Conservation (phyloP, 2,797 vertebrate genomes). For the Cryptoprocta ferox region DNA sequence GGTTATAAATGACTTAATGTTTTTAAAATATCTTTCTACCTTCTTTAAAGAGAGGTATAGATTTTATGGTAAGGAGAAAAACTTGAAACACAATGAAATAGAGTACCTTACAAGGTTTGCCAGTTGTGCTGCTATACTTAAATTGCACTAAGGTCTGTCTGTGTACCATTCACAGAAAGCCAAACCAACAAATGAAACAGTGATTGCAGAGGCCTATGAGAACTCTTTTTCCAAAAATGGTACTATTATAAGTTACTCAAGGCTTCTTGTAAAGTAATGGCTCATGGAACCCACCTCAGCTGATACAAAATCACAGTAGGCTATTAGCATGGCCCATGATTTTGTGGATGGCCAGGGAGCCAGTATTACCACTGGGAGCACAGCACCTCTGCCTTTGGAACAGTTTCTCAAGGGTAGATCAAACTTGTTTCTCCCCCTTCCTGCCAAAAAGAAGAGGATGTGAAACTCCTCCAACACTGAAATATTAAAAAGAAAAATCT, state of each 20-base stretch:
- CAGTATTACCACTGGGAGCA: background rate
- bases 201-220: background rate
- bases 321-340: background rate
- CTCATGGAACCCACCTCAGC: background rate
- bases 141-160: background rate
- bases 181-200: constrained; percentile 22
- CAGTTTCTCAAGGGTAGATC: background rate
- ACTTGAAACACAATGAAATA: background rate
- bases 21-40: background rate
- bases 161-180: background rate
- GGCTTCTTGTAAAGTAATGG: background rate
- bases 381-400: background rate
- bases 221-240: background rate
- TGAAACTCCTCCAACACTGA: constrained; percentile 8
- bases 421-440: background rate
- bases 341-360: background rate
- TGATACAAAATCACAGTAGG: background rate
- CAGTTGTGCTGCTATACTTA: background rate
- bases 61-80: background rate
- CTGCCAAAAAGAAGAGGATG: background rate
- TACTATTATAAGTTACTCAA: background rate
- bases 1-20: background rate
- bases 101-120: background rate
- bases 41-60: background rate
- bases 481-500: background rate